These are phyloP conservation scores for Neofelis nebulosa DNA, from an alignment of 2,113 vertebrate genomes.

Conservation along the genomic window DNA sequence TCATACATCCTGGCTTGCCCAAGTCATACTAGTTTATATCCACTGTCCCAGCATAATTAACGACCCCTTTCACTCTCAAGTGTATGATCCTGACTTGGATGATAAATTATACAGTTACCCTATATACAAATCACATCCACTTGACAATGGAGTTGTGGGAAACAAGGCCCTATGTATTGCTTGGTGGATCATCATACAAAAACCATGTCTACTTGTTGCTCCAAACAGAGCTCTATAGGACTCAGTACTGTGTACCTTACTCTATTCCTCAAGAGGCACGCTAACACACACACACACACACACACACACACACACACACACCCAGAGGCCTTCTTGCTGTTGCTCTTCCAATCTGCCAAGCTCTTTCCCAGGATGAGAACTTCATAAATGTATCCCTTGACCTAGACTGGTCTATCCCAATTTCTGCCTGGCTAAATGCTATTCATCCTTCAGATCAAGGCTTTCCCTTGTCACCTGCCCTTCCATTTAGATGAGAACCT, in stretches of 20 bases:
- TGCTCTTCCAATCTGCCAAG: slow-evolving; percentile 19
- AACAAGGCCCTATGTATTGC: background rate
- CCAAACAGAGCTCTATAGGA: background rate
- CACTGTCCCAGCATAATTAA: slow-evolving; percentile 1
- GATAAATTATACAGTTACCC: slow-evolving; percentile 12
- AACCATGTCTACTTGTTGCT: background rate
- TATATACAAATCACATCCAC: background rate
- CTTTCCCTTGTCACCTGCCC: background rate
- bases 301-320: background rate
- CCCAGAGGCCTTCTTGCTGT: background rate
- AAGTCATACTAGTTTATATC: background rate
- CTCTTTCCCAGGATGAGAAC: background rate
- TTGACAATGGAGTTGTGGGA: background rate
- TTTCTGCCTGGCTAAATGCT: slow-evolving; percentile 14
- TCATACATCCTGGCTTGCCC: background rate
- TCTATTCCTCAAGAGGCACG: background rate
- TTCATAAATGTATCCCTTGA: slow-evolving; percentile 31
- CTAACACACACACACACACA: background rate
- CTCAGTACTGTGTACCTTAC: background rate
- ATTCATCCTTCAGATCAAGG: slow-evolving; percentile 23
- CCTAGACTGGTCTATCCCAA: background rate
- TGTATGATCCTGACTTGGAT: background rate
- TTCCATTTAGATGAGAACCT: slow-evolving; percentile 33
- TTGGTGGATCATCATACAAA: background rate
- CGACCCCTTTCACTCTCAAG: background rate